Conservation (phyloP, 2,888 invertebrate genomes). For the Aphidius colemani region DNA sequence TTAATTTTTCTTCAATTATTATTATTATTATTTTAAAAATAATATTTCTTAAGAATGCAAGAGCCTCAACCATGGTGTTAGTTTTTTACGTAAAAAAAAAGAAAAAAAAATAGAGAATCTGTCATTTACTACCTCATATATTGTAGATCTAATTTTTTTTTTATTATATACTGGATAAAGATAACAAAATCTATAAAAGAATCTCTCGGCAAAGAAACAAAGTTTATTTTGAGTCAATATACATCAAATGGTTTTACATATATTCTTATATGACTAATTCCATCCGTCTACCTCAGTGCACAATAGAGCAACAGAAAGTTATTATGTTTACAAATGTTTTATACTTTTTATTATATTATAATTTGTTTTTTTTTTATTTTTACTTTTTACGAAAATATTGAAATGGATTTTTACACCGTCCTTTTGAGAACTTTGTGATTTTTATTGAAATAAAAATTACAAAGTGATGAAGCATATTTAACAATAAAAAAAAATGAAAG, state of each 20-base stretch:
- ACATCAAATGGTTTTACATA: too few relatives aligned
- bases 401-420: not conserved
- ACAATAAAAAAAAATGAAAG: not conserved
- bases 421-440: not conserved
- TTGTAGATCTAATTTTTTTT: constrained; percentile 6
- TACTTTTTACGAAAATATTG: constrained; percentile 23
- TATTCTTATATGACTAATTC: constrained; percentile 46
- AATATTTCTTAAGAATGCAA: constrained; percentile 5
- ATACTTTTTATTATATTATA: constrained; percentile 33
- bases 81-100: not conserved
- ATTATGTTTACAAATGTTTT: constrained; percentile 38
- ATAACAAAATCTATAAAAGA: too few relatives aligned
- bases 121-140: constrained; percentile 50
- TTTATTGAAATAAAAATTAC: not conserved
- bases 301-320: constrained; percentile 47
- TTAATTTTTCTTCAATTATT: not conserved
- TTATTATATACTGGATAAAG: not conserved
- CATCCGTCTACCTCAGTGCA: constrained; percentile 59
- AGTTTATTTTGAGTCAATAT: too few relatives aligned
- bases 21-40: not conserved
- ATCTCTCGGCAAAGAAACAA: too few relatives aligned
- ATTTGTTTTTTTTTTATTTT: constrained; percentile 29
- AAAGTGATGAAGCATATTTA: not conserved
- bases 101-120: constrained; percentile 39
- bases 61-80: constrained; percentile 1